These are phyloP conservation scores for Brienomyrus longianalis DNA, from an alignment of 2,113 vertebrate genomes.

Conservation along the genomic window DNA sequence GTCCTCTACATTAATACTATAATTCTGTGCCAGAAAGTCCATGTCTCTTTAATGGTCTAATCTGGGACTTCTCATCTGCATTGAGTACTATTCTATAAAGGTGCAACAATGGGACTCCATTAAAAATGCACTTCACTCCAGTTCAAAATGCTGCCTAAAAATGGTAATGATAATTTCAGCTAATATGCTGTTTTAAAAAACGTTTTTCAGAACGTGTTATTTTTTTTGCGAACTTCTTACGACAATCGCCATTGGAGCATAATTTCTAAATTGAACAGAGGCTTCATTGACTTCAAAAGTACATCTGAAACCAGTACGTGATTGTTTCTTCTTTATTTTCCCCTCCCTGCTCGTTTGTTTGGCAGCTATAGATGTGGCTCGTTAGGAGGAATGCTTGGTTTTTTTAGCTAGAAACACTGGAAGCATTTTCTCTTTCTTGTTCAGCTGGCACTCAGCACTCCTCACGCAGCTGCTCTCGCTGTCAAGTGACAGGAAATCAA, in stretches of 20 bases:
- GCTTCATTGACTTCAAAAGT: background rate
- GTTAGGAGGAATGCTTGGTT: background rate
- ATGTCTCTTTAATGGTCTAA: background rate
- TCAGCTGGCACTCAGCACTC: background rate
- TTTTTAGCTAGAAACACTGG: background rate
- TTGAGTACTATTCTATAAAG: background rate
- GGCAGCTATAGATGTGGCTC: background rate
- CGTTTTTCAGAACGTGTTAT: background rate
- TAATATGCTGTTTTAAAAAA: background rate
- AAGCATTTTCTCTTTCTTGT: background rate
- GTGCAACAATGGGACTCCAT: background rate
- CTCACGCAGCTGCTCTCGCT: background rate
- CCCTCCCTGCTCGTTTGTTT: background rate
- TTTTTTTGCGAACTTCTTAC: background rate
- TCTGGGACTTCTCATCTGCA: background rate
- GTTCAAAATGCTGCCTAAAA: background rate
- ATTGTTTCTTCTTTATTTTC: background rate
- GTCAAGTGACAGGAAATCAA: constrained; percentile 29
- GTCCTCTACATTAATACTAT: background rate
- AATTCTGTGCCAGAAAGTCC: background rate
- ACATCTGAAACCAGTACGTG: background rate
- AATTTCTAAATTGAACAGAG: background rate
- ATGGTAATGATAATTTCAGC: background rate
- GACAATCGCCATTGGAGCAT: background rate
- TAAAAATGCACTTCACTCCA: background rate